Evolutionary conservation across 2,113 vertebrate species (phyloP).

Genomic region (Hypanus sabinus): DNA sequence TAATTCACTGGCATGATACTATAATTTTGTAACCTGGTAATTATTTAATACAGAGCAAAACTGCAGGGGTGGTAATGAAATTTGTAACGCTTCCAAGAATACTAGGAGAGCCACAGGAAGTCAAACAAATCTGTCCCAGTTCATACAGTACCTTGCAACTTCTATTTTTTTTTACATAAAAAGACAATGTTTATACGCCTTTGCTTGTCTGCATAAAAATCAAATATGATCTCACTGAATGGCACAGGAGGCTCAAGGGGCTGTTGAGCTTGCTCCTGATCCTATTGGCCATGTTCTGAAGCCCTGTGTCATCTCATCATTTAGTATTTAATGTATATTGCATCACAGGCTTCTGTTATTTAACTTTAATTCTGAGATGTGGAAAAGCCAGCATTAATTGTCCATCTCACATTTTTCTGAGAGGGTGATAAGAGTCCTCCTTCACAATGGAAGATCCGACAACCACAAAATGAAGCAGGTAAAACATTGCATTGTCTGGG

Average conservation of each 20-base stretch:
- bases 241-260: no score
- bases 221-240: no score
- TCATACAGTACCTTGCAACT: not conserved
- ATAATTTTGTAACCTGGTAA: slow-evolving; percentile 33
- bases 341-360: not conserved
- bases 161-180: not conserved
- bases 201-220: not conserved
- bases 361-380: not conserved
- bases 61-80: slow-evolving; percentile 25
- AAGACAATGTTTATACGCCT: not conserved
- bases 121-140: not conserved
- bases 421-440: not conserved
- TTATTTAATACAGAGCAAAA: slow-evolving; percentile 35
- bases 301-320: not conserved
- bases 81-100: slow-evolving; percentile 20
- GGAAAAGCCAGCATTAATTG: not conserved
- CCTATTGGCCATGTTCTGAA: no score
- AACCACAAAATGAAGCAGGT: not conserved
- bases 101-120: not conserved
- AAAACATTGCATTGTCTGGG: not conserved
- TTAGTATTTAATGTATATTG: not conserved
- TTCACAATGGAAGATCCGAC: not conserved
- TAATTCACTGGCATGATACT: slow-evolving; percentile 27
- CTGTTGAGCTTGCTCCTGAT: no score
- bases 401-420: not conserved